Evolutionary conservation across 2,113 vertebrate species (phyloP).

Genomic region (Paramisgurnus dabryanus): DNA sequence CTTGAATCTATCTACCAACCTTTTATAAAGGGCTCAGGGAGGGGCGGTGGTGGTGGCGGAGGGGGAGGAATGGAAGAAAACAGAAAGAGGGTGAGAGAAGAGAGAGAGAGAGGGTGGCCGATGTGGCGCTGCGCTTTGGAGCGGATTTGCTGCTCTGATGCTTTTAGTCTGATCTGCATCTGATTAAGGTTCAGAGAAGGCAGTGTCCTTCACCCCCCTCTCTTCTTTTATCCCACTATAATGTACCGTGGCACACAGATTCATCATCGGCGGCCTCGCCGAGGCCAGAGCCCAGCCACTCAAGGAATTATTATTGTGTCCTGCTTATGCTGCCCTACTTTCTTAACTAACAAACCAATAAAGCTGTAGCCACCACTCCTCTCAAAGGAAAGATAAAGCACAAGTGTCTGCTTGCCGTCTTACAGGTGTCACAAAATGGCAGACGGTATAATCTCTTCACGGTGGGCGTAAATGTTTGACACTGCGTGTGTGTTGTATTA

Average conservation of each 20-base stretch:
- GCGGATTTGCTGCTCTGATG: conserved; percentile 89
- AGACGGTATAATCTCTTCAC: conserved; percentile 23
- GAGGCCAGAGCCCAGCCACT: conserved; percentile 64
- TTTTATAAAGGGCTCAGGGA: conserved; percentile 77
- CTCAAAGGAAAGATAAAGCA: conserved; percentile 38
- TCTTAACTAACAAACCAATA: conserved; percentile 59
- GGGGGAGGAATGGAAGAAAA: conserved; percentile 53
- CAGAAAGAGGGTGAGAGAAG: conserved; percentile 51
- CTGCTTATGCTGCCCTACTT: conserved; percentile 61
- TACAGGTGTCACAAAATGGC: conserved; percentile 33
- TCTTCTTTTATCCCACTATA: conserved; percentile 75
- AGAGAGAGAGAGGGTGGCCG: conserved; percentile 74
- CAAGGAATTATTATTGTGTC: conserved; percentile 75
- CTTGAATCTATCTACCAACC: conserved; percentile 88
- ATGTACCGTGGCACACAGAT: conserved; percentile 60
- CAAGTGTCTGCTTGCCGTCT: neutral
- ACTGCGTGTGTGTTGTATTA: neutral
- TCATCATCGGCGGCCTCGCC: conserved; percentile 73
- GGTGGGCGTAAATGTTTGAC: neutral
- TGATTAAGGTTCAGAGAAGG: conserved; percentile 85
- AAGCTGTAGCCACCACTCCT: conserved; percentile 46
- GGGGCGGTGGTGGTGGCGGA: conserved; percentile 47
- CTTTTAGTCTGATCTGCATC: conserved; percentile 88
- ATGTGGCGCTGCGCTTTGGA: conserved; percentile 67
- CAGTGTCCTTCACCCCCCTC: conserved; percentile 87